Base-by-base conservation (phyloP, 1,140 invertebrate genomes). In the Campoletis sonorensis region DNA sequence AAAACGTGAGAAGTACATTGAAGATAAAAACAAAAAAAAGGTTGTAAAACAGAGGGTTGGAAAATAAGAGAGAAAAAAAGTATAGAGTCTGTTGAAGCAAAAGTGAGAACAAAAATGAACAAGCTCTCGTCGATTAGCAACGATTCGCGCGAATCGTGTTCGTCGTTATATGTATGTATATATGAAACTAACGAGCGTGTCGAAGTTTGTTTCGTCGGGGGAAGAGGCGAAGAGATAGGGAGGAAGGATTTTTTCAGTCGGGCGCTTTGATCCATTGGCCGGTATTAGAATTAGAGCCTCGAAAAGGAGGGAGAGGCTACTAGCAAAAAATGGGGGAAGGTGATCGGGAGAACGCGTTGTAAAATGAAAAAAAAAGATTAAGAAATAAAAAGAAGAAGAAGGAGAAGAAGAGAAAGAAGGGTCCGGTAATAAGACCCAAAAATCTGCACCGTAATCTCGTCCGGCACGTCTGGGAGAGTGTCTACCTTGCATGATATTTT, bases 81-180 rank as follows among this genome's bases (percentile, higher is more conserved):
- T 18, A n/a, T n/a, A 72, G 26, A 61, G 26, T 64, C 27, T 1
- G 18, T 0, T 58, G 18, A 58, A 58, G n/a, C 70, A 40, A 49
- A 0, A 10, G 33, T 23, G 70, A 23, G 21, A 70, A 21, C 23
- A 49, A 11, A 72, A 37, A 15, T 23, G 21, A 72, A 49, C 45
- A 27, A 75, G 72, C 49, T 40, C 45, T 23, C 51, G 68, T 30
- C 71, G 61, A 51, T 70, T 61, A 51, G 37, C 61, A 61, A 79
- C 79, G 81, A 80, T 82, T 85, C 78, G 37, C 71, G 82, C 79
- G 83, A 82, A 85, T 85, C 78, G 51, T 83, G 81, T 84, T 75
- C 77, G 79, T 61, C 72, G 64, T 85, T 64, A 84, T 33, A 33
- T 33, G 7, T 45, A 11, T 45, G 13, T 45, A 64, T 27, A 64